A percentile compares a stretch with the other conserved stretches of the same genome.
Conservation (phyloP, 2,888 invertebrate species). For the Spatulosminthurus flaviceps region DNA sequence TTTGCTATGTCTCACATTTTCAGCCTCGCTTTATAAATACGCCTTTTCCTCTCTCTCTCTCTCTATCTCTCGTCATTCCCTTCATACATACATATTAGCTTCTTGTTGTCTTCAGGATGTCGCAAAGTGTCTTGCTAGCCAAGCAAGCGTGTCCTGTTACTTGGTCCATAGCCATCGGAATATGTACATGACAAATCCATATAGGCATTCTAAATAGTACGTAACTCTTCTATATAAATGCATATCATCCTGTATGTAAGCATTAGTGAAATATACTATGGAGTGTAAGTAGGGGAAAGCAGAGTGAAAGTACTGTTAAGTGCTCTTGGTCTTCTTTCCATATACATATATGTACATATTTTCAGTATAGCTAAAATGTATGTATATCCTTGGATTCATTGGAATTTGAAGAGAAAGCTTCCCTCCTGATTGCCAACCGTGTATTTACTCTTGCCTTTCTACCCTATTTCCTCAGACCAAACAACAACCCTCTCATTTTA, state of each 20-base stretch:
- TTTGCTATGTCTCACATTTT: neutral
- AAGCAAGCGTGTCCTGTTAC: too few relatives aligned
- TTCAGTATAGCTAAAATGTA: too few relatives aligned
- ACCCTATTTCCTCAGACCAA: too few relatives aligned
- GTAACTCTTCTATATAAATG: too few relatives aligned
- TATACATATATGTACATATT: neutral
- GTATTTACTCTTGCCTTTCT: neutral
- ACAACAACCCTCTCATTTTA: too few relatives aligned
- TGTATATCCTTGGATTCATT: constrained; percentile 2
- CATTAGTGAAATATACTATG: too few relatives aligned
- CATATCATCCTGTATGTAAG: too few relatives aligned
- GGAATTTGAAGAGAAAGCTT: neutral
- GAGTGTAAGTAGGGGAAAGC: neutral
- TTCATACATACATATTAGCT: neutral
- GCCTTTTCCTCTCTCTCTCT: neutral
- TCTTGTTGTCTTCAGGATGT: constrained; percentile 31
- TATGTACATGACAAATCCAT: too few relatives aligned
- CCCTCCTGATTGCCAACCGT: neutral
- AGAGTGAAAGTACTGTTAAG: neutral
- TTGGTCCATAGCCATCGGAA: neutral
- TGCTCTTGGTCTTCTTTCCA: neutral
- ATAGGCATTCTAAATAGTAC: too few relatives aligned
- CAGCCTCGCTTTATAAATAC: neutral
- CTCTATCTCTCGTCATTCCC: neutral
- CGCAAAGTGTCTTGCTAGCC: constrained; percentile 23